Evolutionary conservation across 2,113 vertebrate species (phyloP).

Genomic region (Diadophis punctatus): DNA sequence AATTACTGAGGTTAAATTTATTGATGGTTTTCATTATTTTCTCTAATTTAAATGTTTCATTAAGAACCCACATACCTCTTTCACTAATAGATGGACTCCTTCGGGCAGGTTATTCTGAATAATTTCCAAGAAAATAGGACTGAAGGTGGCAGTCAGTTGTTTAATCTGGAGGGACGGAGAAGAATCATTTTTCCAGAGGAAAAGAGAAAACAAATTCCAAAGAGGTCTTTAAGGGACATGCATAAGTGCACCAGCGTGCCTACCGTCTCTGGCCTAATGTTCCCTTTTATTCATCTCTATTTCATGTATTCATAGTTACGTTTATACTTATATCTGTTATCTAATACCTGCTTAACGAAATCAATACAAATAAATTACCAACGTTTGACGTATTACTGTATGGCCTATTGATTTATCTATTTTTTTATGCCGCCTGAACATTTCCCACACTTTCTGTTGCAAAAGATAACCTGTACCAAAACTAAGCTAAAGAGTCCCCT

Average conservation of each 20-base stretch:
- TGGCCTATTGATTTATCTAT: background rate
- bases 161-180: constrained; percentile 66
- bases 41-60: accelerated
- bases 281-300: no score
- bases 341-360: no score
- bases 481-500: no score
- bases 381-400: background rate
- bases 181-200: constrained; percentile 9
- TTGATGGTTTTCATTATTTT: background rate
- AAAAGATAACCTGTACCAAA: background rate
- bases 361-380: no score
- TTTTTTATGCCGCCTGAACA: background rate
- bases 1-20: background rate
- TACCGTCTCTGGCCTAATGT: no score
- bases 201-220: background rate
- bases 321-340: no score
- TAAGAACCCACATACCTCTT: constrained; percentile 68
- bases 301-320: no score
- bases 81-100: constrained; percentile 80
- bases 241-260: no score
- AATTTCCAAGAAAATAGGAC: constrained; percentile 81
- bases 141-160: constrained; percentile 69
- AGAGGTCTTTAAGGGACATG: no score
- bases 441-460: background rate
- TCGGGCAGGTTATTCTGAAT: constrained; percentile 86